Base-by-base conservation (phyloP, 1,140 invertebrate species). In the Euwallacea similis region DNA sequence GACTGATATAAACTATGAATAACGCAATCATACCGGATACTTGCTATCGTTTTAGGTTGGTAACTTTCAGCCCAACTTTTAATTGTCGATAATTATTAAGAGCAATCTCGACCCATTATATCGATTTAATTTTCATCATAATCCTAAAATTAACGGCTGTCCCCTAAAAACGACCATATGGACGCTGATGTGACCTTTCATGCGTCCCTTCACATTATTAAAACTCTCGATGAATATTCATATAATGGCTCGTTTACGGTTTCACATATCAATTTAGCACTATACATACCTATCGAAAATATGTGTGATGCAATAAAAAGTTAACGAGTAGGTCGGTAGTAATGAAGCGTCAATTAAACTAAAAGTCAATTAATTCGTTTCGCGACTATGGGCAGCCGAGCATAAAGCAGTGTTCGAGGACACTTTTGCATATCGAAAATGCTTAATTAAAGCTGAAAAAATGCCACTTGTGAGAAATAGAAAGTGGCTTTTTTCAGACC, bases 381-480 rank as follows among this genome's bases (percentile, higher is more conserved):
- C 13, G 46, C 46, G 46, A 50, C 46, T 13, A 13, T 10, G 46
- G 46, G 9, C 46, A 50, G 9, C 13, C 46, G 46, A 50, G 8
- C 55, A 7, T 58, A 33, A 58, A 15, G 16, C 21, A 58, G 55
- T 15, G n/a, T 58, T 58, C 21, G 55, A 58, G 55, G 55, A 58
- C 55, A 33, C n/a, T 15, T 50, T 50, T 50, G 21, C 21, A 53
- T 53, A 58, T 58, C 55, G 55, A 58, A 58, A 63, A 63, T 63
- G 6, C 21, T 63, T 63, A 63, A 63, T 63, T 63, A 54, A 65
- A 54, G 16, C 13, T 8, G 9, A 65, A 65, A 65, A 65, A 65
- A 55, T 16, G 46, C 42, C 46, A 65, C 47, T 41, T 65, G 47
- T 65, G 63, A 65, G 63, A 65, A 65, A 65, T 65, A 65, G 47